Evolutionary conservation across 2,797 vertebrate species (phyloP), one percentile per base, ranked within the genome.

Genomic region (Neosilurus hyrtlii): DNA sequence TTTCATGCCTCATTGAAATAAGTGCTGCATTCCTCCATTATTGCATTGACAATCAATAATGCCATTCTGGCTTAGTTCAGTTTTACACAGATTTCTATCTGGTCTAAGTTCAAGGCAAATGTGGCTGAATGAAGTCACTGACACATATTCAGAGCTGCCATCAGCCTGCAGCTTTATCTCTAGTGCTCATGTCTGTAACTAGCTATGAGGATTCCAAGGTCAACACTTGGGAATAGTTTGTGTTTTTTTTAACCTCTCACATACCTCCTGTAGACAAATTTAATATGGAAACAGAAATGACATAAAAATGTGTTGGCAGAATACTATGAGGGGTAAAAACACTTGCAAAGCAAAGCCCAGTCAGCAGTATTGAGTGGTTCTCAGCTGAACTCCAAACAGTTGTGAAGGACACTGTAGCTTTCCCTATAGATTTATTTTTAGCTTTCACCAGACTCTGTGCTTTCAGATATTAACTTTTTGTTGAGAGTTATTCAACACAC

Each of bases 71-170:
- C 56, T 43, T 59, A 76, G 14, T 2, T 7, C 56, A 61, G 9
- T 37, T 76, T 61, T 61, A 76, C 73, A n/a, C 12, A 9, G 18
- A 61, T 15, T 43, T 37, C 8, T 30, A 9, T 73, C 8, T 18
- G 9, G 12, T n/a, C 1, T 67, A 54, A 30, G 20, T 20, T 61
- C 30, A 43, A 37, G 30, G 56, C 56, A 43, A 75, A 37, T 61
- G 73, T 37, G 56, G 30, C 20, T 43, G 30, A 76, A 59, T 61
- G 30, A 26, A 76, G 56, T 61, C 56, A 76, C 56, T 75, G 56
- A n/a, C 30, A 35, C 9, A 74, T 57, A 74, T 74, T 57, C 10
- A 74, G 54, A 35, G 26, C 54, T 20, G 12, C 26, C 57, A 11
- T 57, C 72, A 56, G 14, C 51, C 15, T 20, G n/a, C 24, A 57